Evolutionary conservation across 2,888 invertebrate genomes (phyloP).

Genomic region (Helleia helle): DNA sequence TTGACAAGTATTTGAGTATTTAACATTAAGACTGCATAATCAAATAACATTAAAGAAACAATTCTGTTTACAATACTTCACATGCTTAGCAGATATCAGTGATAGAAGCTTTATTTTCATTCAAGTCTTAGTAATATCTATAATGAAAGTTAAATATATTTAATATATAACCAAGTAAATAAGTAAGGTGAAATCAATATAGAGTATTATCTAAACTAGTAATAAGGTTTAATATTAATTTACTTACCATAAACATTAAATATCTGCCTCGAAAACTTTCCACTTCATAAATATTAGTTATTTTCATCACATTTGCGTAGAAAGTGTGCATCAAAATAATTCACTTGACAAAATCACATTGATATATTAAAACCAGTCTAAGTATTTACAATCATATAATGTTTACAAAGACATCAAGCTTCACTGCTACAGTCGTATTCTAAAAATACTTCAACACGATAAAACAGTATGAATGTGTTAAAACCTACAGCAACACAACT

Average conservation of each 20-base stretch:
- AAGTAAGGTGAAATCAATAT: not conserved
- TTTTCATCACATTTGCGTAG: slow-evolving; percentile 32
- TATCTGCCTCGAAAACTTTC: slow-evolving; percentile 32
- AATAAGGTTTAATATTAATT: slow-evolving; percentile 9
- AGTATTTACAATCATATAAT: slow-evolving; percentile 36
- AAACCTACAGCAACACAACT: slow-evolving; percentile 53
- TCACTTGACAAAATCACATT: slow-evolving; percentile 28
- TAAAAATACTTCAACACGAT: slow-evolving; percentile 68
- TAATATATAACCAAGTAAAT: not conserved
- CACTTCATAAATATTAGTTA: slow-evolving; percentile 42
- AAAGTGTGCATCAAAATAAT: slow-evolving; percentile 26
- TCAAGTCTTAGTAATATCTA: too few relatives aligned
- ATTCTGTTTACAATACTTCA: too few relatives aligned
- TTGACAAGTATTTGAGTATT: too few relatives aligned
- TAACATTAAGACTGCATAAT: too few relatives aligned
- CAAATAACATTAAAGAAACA: too few relatives aligned
- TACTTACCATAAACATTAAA: slow-evolving; percentile 57
- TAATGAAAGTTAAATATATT: too few relatives aligned
- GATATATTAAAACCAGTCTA: slow-evolving; percentile 25
- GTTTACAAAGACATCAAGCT: slow-evolving; percentile 58
- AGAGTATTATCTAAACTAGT: slow-evolving; percentile 3
- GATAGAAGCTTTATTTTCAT: too few relatives aligned
- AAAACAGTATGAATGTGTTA: slow-evolving; percentile 62
- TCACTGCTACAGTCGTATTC: slow-evolving; percentile 52
- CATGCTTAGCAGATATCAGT: too few relatives aligned